These are phyloP conservation scores for Rhopilema esculentum DNA, from an alignment of 30 jellyfish, hydroid and myxozoan genomes.

Conservation along the genomic window DNA sequence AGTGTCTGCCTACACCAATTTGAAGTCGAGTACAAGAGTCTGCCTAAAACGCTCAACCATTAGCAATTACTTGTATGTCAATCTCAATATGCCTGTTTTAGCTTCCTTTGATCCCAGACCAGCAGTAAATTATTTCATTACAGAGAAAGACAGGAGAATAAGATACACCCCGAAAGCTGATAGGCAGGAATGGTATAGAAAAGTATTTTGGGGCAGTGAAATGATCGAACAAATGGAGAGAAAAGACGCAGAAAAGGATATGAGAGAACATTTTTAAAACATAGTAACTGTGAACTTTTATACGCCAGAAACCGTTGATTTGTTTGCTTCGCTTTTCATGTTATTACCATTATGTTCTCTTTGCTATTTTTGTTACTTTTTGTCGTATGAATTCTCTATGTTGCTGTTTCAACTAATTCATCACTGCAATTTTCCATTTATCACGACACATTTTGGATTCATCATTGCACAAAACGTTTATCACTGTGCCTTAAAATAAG, in stretches of 20 bases:
- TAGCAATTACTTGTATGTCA: constrained; percentile 15
- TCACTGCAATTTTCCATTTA: too few species aligned
- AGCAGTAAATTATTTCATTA: not conserved
- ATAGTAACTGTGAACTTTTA: not conserved
- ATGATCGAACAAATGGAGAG: constrained; percentile 12
- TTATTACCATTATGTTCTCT: not conserved
- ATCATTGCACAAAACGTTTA: too few species aligned
- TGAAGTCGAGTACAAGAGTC: constrained; percentile 31
- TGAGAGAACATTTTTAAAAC: not conserved
- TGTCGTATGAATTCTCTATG: too few species aligned
- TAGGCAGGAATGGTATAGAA: constrained; percentile 5
- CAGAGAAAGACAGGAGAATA: not conserved
- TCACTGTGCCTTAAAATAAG: too few species aligned
- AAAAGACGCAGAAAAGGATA: constrained; percentile 11
- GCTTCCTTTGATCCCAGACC: constrained; percentile 32
- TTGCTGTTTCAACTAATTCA: too few species aligned
- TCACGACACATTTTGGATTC: too few species aligned
- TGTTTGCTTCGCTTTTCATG: constrained; percentile 11
- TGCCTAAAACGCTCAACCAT: not conserved
- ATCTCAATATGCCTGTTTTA: constrained; percentile 24
- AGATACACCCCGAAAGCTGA: constrained; percentile 23
- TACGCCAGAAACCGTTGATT: constrained; percentile 12
- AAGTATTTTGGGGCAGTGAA: constrained; percentile 25
- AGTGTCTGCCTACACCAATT: constrained; percentile 24
- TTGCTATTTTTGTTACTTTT: not conserved